These are phyloP conservation scores for Germaria angustata DNA, from an alignment of 2,888 invertebrate species.

Conservation along the genomic window DNA sequence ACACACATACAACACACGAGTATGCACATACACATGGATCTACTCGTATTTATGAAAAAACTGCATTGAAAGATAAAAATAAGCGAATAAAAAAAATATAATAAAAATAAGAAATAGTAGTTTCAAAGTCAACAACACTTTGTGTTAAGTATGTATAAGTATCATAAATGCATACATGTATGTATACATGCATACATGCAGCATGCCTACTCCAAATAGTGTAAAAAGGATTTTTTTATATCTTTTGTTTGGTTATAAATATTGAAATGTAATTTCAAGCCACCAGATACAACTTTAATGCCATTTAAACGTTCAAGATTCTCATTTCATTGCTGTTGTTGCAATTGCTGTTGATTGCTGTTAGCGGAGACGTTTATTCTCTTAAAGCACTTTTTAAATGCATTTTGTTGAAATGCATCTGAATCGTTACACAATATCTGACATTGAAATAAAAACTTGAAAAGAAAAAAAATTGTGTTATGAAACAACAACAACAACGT, in stretches of 20 bases:
- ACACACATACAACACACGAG: no score
- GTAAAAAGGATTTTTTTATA: background rate
- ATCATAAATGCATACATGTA: background rate
- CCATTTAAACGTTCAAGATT: slow-evolving; percentile 26
- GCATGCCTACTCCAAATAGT: background rate
- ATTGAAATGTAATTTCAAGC: slow-evolving; percentile 22
- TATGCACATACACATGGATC: background rate
- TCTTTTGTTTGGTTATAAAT: slow-evolving; percentile 7
- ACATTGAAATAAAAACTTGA: slow-evolving; percentile 35
- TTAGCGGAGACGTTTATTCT: slow-evolving; percentile 15
- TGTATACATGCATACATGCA: background rate
- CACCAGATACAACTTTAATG: slow-evolving; percentile 31
- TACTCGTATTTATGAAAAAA: background rate
- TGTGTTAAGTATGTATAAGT: slow-evolving; percentile 3
- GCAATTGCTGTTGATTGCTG: slow-evolving; percentile 8
- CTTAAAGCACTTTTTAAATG: slow-evolving; percentile 33
- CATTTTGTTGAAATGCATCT: slow-evolving; percentile 41
- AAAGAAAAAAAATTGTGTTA: background rate
- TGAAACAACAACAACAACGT: background rate
- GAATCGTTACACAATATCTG: slow-evolving; percentile 47
- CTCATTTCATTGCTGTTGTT: slow-evolving; percentile 6
- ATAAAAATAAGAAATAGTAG: slow-evolving; percentile 1
- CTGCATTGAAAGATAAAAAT: slow-evolving; percentile 23
- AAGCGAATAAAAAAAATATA: background rate
- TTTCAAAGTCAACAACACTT: slow-evolving; percentile 57